Conservation (phyloP, 2,888 invertebrate species). For the Stramonita haemastoma region DNA sequence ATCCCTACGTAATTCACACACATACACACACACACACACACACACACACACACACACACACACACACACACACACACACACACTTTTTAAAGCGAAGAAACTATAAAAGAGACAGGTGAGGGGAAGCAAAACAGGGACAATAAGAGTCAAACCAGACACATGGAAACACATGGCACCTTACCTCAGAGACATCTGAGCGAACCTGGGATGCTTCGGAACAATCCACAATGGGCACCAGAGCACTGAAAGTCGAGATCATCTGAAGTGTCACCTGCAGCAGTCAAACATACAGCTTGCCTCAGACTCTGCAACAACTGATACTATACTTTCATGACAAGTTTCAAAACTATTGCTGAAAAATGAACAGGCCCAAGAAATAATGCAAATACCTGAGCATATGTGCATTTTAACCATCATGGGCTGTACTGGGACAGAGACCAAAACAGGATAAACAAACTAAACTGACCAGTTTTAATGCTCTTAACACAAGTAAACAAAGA, state of each 20-base stretch:
- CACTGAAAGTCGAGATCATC: conserved; percentile 83
- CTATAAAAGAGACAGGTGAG: neutral
- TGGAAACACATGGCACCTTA: conserved; percentile 50
- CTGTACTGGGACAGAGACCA: too few species aligned
- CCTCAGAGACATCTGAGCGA: conserved; percentile 85
- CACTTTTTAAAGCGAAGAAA: neutral
- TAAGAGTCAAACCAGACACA: neutral
- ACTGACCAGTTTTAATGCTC: too few species aligned
- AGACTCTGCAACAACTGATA: too few species aligned
- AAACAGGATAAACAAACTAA: too few species aligned
- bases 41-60: neutral
- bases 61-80: neutral
- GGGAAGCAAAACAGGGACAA: neutral
- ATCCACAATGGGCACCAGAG: conserved; percentile 89
- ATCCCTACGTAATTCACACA: too few species aligned
- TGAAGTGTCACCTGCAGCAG: conserved; percentile 83
- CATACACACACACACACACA: neutral
- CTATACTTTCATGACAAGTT: too few species aligned
- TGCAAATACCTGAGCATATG: too few species aligned
- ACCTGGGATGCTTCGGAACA: conserved; percentile 87
- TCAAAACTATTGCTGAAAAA: too few species aligned
- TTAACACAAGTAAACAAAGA: too few species aligned
- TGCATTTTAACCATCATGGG: too few species aligned
- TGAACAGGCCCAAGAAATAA: too few species aligned
- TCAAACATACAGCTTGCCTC: conserved; percentile 9